Base-by-base conservation (phyloP, 1,140 invertebrate genomes). In the Oreohelix idahoensis region DNA sequence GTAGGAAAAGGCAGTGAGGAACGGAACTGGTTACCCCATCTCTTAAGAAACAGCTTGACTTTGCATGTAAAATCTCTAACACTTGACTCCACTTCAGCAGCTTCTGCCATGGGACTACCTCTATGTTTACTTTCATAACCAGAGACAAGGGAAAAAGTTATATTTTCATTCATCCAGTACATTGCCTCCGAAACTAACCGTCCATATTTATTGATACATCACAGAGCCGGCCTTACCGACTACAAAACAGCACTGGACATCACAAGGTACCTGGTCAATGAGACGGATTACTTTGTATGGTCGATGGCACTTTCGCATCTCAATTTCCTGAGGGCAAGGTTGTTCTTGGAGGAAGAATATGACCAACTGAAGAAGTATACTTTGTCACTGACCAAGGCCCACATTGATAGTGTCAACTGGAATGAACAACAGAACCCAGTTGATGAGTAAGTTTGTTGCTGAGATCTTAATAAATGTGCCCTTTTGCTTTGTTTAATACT, bases 161-260 rank as follows among this genome's bases (percentile, higher is more conserved):
- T n/a, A n/a, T n/a, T n/a, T n/a, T n/a, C n/a, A n/a, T n/a, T n/a
- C n/a, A n/a, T n/a, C n/a, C n/a, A n/a, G n/a, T n/a, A n/a, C n/a
- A n/a, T n/a, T n/a, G n/a, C n/a, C n/a, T n/a, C n/a, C n/a, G n/a
- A n/a, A 20, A 58, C 23, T 58, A 58, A 58, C 26, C 20, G 4
- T 10, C 23, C 53, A 23, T 20, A 20, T 58, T 58, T 58, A 58
- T 58, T 58, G 5, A 45, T 45, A 45, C 20, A 58, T 79, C 92
- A 85, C 88, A 95, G 96, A 88, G 95, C 95, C 29, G 96, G 95
- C 13, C 91, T 95, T 38, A 86, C 96, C 36, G 95, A 95, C 86
- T 94, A 94, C 0, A 94, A 94, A 0, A 93, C 96, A 73, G 95
- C 96, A 13, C 88, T 96, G 63, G 93, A 95, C 86, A 86, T 96